Conservation (phyloP, 2,113 vertebrate genomes). For the Alosa alosa region DNA sequence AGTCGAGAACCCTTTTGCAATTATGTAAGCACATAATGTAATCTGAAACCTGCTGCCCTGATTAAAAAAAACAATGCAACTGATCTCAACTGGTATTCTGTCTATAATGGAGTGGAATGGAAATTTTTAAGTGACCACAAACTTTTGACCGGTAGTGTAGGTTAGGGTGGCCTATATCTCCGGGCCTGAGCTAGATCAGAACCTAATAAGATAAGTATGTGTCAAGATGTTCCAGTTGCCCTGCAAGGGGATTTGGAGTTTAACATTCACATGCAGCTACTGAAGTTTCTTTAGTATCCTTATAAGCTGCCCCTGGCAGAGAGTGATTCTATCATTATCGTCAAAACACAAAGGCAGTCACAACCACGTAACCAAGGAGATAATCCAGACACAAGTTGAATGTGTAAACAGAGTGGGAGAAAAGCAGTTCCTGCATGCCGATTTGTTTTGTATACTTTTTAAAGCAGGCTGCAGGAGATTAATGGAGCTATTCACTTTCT, state of each 20-base stretch:
- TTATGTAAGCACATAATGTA: too few relatives aligned
- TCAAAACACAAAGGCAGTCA: conserved; percentile 27
- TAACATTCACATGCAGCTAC: conserved; percentile 1
- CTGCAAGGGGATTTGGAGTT: neutral
- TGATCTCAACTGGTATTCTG: too few relatives aligned
- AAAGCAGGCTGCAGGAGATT: conserved; percentile 8
- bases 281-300: neutral
- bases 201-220: conserved; percentile 7
- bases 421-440: conserved; percentile 24
- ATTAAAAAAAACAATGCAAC: too few relatives aligned
- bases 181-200: neutral
- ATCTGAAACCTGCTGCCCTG: too few relatives aligned
- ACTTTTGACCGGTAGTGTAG: neutral
- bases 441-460: conserved; percentile 27
- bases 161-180: neutral
- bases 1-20: too few relatives aligned
- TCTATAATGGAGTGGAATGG: too few relatives aligned
- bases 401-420: conserved; percentile 23
- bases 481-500: conserved; percentile 14
- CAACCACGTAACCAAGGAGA: conserved; percentile 47
- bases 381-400: conserved; percentile 45
- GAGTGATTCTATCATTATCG: conserved; percentile 29
- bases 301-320: neutral
- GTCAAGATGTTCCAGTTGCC: neutral
- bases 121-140: too few relatives aligned